These are phyloP conservation scores for Otis tarda DNA, from an alignment of 2,113 vertebrate species.

Conservation along the genomic window DNA sequence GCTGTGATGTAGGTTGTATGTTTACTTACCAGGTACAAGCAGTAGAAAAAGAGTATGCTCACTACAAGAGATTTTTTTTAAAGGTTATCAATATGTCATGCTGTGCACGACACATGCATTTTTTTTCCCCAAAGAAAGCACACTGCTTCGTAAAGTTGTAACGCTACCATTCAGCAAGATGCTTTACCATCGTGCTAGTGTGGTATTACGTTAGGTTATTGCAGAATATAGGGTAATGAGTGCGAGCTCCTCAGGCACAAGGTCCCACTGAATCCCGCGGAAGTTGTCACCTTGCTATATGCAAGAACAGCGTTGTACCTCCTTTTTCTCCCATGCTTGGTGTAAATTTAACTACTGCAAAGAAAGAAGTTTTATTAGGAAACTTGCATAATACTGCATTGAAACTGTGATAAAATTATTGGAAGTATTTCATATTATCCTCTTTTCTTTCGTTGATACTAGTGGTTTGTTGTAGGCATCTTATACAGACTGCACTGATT, in stretches of 20 bases:
- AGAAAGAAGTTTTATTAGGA: background rate
- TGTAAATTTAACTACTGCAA: background rate
- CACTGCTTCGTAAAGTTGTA: background rate
- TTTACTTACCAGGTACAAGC: background rate
- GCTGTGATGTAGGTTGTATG: background rate
- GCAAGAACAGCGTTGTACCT: background rate
- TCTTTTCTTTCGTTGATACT: background rate
- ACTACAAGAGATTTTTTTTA: rapidly evolving
- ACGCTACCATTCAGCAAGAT: background rate
- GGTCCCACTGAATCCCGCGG: background rate
- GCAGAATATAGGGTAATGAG: background rate
- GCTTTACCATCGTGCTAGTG: background rate
- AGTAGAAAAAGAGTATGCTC: background rate
- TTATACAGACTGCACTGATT: conserved; percentile 7
- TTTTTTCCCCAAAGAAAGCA: background rate
- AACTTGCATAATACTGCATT: background rate
- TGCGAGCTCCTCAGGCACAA: background rate
- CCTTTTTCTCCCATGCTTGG: background rate
- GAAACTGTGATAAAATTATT: background rate
- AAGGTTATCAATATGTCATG: background rate
- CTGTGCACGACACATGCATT: too few species aligned
- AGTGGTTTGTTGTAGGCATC: background rate
- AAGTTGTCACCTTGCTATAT: background rate
- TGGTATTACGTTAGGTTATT: background rate
- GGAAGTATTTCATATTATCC: background rate